These are phyloP conservation scores for Sinocyclocheilus grahami DNA, from an alignment of 2,113 vertebrate genomes.

Conservation along the genomic window DNA sequence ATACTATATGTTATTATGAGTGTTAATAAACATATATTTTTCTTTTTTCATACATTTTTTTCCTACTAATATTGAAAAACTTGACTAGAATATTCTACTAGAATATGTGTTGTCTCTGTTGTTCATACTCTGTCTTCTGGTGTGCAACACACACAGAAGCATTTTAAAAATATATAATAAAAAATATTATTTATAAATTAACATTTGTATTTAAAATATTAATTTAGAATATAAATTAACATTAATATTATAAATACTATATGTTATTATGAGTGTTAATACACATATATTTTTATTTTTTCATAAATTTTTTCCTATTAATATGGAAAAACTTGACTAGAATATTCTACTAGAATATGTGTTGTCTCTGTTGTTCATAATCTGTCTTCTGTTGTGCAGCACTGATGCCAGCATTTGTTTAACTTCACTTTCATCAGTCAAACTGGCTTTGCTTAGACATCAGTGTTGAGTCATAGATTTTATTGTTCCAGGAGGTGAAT, in stretches of 20 bases:
- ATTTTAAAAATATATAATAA: too few relatives aligned
- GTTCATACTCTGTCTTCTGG: not conserved
- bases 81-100: not conserved
- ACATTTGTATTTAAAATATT: too few relatives aligned
- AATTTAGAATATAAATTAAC: too few relatives aligned
- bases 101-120: not conserved
- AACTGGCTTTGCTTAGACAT: constrained; percentile 17
- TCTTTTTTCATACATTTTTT: too few relatives aligned
- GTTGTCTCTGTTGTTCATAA: not conserved
- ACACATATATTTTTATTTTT: too few relatives aligned
- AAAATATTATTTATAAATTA: too few relatives aligned
- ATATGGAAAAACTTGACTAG: not conserved
- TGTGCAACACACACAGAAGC: not conserved
- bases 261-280: too few relatives aligned
- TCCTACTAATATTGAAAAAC: too few relatives aligned
- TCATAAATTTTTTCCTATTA: too few relatives aligned
- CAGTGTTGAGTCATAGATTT: constrained; percentile 34
- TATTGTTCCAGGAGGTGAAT: constrained; percentile 88
- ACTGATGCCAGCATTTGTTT: not conserved
- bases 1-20: too few relatives aligned
- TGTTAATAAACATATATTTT: too few relatives aligned
- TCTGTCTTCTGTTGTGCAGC: not conserved
- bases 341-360: not conserved
- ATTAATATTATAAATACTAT: too few relatives aligned
- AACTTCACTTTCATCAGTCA: not conserved